Conservation (phyloP, 2,113 vertebrate species). For the Numenius arquata region DNA sequence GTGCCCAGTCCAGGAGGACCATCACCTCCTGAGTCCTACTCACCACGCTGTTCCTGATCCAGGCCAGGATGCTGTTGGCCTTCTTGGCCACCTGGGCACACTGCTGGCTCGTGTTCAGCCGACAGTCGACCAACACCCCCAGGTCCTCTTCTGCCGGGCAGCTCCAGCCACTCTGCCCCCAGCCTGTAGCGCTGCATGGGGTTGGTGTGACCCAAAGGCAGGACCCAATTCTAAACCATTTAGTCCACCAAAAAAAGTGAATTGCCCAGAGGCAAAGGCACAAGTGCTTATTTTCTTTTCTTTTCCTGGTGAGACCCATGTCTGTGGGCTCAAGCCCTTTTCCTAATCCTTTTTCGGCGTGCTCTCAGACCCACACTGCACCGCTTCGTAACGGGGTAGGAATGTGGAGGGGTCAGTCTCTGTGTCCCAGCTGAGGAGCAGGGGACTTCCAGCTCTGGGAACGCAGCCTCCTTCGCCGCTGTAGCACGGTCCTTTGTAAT, state of each 20-base stretch:
- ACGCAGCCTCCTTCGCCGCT: background rate
- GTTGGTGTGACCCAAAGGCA: no score
- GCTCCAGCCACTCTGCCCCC: no score
- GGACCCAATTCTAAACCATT: background rate
- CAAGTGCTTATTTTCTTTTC: background rate
- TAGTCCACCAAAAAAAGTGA: background rate
- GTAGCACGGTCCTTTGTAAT: background rate
- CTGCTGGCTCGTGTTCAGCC: no score
- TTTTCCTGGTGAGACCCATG: background rate
- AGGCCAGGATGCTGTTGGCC: no score
- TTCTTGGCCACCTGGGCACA: no score
- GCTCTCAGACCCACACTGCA: background rate
- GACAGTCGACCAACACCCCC: no score
- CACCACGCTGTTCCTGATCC: no score
- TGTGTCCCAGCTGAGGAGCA: background rate
- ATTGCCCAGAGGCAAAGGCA: background rate
- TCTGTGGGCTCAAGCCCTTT: background rate
- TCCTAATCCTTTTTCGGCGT: background rate
- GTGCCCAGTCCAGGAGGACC: no score
- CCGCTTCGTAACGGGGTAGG: background rate
- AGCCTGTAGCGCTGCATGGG: no score
- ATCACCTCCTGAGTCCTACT: no score
- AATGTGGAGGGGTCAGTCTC: background rate
- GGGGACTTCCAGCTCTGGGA: conserved; percentile 44
- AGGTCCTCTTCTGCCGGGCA: no score